phyloP scores from a whole-genome alignment of 2,113 vertebrate genomes.

The Fregata magnificens region DNA sequence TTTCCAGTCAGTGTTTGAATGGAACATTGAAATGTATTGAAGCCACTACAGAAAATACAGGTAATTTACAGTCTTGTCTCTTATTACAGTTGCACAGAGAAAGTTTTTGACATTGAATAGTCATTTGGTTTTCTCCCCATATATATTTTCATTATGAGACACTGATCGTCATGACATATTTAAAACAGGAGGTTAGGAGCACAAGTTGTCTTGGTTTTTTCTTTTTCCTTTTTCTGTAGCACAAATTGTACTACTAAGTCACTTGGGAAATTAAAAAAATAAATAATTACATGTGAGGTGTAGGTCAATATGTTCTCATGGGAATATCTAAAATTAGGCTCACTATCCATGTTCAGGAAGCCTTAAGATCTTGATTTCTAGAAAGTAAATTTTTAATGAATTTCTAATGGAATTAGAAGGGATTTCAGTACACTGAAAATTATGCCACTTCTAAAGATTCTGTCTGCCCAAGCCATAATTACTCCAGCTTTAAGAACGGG shows the following conservation, averaged over 20 bases:
- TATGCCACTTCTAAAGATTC: not conserved
- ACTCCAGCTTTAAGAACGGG: not conserved
- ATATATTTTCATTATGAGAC: not conserved
- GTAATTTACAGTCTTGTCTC: slow-evolving; percentile 39
- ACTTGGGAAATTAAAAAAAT: not conserved
- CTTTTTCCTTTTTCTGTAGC: not conserved
- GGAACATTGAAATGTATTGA: slow-evolving; percentile 79
- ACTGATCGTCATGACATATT: not conserved
- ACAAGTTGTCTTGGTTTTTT: not conserved
- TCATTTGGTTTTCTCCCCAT: not conserved
- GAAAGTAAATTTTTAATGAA: not conserved
- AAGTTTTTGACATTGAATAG: not conserved
- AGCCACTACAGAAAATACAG: slow-evolving; percentile 66
- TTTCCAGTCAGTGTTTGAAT: slow-evolving; percentile 78
- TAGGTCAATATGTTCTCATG: not conserved
- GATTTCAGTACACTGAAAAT: not conserved
- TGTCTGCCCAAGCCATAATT: not conserved
- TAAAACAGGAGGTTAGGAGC: not conserved
- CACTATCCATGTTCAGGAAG: not conserved
- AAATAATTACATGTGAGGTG: not conserved
- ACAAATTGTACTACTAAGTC: not conserved
- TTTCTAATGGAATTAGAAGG: not conserved
- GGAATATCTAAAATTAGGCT: not conserved
- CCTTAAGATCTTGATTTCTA: not conserved
- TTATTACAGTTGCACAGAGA: not conserved